A percentile compares a stretch with the other conserved stretches of the same genome.
These are phyloP conservation scores for Periophthalmus magnuspinnatus DNA, from an alignment of 2,797 vertebrate species.

Conservation along the genomic window DNA sequence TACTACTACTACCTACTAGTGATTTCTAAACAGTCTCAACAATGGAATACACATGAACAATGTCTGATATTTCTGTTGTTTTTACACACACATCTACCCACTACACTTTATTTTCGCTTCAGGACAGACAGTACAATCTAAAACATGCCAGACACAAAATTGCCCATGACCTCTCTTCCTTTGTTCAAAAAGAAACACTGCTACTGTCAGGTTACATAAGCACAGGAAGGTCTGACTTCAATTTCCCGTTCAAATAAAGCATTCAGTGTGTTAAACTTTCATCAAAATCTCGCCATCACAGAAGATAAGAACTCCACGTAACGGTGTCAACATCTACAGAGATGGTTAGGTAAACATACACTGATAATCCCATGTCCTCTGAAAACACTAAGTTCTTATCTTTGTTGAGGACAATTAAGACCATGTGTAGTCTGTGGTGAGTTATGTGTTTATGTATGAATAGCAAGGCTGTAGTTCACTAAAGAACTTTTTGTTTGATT, in stretches of 20 bases:
- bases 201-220: not conserved
- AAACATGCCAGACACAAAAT: not conserved
- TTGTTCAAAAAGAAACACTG: not conserved
- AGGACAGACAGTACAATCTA: not conserved
- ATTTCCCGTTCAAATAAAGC: conserved; percentile 1
- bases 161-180: not conserved
- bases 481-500: too few species aligned
- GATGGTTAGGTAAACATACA: not conserved
- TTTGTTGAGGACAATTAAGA: too few species aligned
- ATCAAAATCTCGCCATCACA: not conserved
- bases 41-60: too few species aligned
- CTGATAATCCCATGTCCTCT: not conserved
- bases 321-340: not conserved
- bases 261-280: not conserved
- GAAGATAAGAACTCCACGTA: not conserved
- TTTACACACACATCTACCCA: not conserved
- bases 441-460: too few species aligned
- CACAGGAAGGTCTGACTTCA: not conserved
- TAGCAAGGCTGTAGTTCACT: too few species aligned
- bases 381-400: not conserved
- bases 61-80: not conserved
- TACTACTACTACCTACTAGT: too few species aligned
- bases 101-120: not conserved
- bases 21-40: too few species aligned
- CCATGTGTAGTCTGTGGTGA: too few species aligned